phyloP scores from a whole-genome alignment of 2,888 invertebrate species.

The Oligia strigilis region DNA sequence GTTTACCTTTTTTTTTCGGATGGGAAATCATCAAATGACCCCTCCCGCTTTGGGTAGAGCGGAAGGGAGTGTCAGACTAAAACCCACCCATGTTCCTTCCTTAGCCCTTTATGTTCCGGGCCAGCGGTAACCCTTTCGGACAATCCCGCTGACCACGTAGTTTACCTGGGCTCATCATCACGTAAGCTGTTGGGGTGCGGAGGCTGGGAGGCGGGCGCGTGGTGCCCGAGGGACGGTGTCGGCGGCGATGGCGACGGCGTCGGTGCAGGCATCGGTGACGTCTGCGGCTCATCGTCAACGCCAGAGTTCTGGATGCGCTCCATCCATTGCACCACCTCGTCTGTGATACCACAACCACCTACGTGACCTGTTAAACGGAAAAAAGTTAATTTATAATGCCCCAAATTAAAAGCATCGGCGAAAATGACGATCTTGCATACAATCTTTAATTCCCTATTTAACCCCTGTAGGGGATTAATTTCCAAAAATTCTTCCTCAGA shows the following conservation, averaged over 20 bases:
- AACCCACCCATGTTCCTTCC: too few relatives aligned
- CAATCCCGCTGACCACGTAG: too few relatives aligned
- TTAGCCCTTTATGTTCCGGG: too few relatives aligned
- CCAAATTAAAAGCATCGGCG: not conserved
- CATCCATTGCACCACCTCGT: constrained; percentile 98
- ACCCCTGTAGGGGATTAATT: not conserved
- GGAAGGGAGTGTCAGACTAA: too few relatives aligned
- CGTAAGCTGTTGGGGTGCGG: constrained; percentile 86
- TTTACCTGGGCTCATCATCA: constrained; percentile 85
- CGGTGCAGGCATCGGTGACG: constrained; percentile 77
- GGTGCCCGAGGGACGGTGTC: constrained; percentile 61
- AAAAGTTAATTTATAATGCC: not conserved
- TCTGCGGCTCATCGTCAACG: constrained; percentile 89
- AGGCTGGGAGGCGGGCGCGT: constrained; percentile 76
- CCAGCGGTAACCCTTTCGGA: too few relatives aligned
- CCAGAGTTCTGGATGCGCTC: constrained; percentile 95
- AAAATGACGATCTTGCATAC: not conserved
- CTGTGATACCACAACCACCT: constrained; percentile 96
- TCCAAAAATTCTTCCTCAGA: not conserved
- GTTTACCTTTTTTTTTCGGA: constrained; percentile 73
- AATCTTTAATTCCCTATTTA: not conserved
- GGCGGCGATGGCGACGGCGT: constrained; percentile 68
- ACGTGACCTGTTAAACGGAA: constrained; percentile 92
- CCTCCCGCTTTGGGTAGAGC: too few relatives aligned
- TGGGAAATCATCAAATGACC: too few relatives aligned